phyloP scores from a whole-genome alignment of 2,113 vertebrate species.

The Halcyon senegalensis region DNA sequence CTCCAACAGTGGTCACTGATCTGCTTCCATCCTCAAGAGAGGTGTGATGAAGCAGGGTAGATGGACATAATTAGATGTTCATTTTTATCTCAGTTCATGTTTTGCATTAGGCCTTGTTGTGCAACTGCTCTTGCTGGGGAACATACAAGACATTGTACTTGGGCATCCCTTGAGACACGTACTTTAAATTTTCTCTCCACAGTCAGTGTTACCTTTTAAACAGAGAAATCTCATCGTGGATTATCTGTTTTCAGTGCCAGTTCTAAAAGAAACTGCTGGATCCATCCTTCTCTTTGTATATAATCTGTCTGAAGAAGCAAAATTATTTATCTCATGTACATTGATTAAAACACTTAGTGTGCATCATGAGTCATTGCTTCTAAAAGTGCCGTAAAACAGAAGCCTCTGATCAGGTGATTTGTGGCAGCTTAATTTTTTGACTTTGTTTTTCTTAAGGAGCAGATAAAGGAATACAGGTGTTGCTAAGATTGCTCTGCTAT shows the following conservation, averaged over 20 bases:
- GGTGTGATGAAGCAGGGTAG: neutral
- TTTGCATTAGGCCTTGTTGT: neutral
- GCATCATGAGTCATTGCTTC: neutral
- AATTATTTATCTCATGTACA: neutral
- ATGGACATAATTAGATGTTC: neutral
- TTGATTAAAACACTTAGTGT: neutral
- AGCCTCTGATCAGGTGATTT: neutral
- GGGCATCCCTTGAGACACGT: neutral
- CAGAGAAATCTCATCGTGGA: neutral
- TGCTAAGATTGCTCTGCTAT: neutral
- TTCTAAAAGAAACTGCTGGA: neutral
- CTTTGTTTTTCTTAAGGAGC: neutral
- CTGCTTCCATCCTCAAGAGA: neutral
- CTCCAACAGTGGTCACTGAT: neutral
- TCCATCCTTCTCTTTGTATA: neutral
- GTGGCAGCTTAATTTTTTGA: neutral
- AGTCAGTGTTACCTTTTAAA: neutral
- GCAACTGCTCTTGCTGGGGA: neutral
- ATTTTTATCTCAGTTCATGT: neutral
- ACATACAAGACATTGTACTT: accelerated
- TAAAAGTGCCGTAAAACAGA: neutral
- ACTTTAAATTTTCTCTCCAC: neutral
- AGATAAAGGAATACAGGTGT: neutral
- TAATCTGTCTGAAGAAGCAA: neutral
- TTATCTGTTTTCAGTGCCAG: neutral